Evolutionary conservation across 30 jellyfish, hydroid and myxozoan genomes (phyloP).

Genomic region (Clytia hemisphaerica): DNA sequence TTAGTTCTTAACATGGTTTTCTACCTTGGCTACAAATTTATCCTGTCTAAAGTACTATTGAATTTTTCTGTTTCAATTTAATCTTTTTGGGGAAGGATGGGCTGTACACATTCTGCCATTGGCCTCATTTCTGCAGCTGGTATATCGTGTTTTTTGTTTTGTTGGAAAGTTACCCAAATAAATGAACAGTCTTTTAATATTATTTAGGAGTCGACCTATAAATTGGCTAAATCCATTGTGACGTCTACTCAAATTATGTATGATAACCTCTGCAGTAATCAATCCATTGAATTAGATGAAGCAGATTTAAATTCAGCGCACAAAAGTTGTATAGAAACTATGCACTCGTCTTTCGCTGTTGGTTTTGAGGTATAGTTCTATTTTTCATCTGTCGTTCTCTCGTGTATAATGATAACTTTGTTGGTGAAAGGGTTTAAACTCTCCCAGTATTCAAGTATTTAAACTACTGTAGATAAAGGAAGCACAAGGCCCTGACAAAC

Average conservation of each 20-base stretch:
- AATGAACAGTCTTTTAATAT: neutral
- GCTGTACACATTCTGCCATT: neutral
- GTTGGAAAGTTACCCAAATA: too few relatives aligned
- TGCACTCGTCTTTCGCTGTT: constrained; percentile 66
- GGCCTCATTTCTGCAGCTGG: neutral
- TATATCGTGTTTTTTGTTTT: too few relatives aligned
- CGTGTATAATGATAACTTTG: too few relatives aligned
- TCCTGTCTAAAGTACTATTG: too few relatives aligned
- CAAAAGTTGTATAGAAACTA: constrained; percentile 57
- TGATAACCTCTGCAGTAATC: constrained; percentile 35
- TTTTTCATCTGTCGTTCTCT: too few relatives aligned
- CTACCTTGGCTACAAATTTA: too few relatives aligned
- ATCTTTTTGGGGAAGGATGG: neutral
- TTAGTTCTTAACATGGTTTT: too few relatives aligned
- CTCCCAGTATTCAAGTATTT: too few relatives aligned
- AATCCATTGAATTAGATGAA: constrained; percentile 40
- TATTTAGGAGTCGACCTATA: constrained; percentile 64
- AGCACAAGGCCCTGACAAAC: too few relatives aligned
- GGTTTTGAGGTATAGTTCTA: constrained; percentile 99
- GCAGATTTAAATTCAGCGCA: constrained; percentile 42
- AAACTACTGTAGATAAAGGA: too few relatives aligned
- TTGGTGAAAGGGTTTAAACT: too few relatives aligned
- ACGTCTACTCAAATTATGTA: constrained; percentile 47
- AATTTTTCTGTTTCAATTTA: too few relatives aligned
- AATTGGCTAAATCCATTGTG: constrained; percentile 64